These are phyloP conservation scores for Andrena trimmerana DNA, from an alignment of 2,888 invertebrate genomes.

Conservation along the genomic window DNA sequence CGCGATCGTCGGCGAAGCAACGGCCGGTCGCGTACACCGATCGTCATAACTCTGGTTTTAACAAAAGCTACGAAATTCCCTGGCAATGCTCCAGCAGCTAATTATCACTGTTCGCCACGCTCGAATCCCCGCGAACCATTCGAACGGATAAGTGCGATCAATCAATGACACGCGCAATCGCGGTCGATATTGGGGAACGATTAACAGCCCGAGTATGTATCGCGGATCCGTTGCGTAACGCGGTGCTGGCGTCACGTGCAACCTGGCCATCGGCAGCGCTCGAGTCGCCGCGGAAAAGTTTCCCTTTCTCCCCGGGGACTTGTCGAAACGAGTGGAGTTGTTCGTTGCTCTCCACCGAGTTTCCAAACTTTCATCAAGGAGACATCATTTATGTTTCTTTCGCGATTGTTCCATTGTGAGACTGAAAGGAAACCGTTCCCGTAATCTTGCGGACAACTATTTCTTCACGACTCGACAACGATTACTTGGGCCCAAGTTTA, in stretches of 20 bases:
- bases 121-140: constrained; percentile 30
- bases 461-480: too few relatives aligned
- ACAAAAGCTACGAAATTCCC: constrained; percentile 65
- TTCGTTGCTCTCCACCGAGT: constrained; percentile 3
- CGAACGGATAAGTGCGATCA: constrained; percentile 54
- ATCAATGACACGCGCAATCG: constrained; percentile 60
- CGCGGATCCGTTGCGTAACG: constrained; percentile 49
- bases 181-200: constrained; percentile 53
- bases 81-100: constrained; percentile 60
- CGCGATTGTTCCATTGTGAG: neutral
- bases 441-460: too few relatives aligned
- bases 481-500: too few relatives aligned
- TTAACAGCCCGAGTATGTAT: constrained; percentile 50
- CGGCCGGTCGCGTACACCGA: neutral
- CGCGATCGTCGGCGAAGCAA: constrained; percentile 16
- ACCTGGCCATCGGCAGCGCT: neutral
- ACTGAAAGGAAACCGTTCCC: too few relatives aligned
- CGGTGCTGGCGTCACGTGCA: constrained; percentile 36
- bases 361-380: too few relatives aligned
- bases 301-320: neutral
- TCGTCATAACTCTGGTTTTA: constrained; percentile 50
- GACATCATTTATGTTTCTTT: constrained; percentile 2
- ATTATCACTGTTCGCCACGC: constrained; percentile 62
- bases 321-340: neutral
- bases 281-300: neutral